Base-by-base conservation (phyloP, 2,113 vertebrate genomes). In the Harpagus bidentatus region DNA sequence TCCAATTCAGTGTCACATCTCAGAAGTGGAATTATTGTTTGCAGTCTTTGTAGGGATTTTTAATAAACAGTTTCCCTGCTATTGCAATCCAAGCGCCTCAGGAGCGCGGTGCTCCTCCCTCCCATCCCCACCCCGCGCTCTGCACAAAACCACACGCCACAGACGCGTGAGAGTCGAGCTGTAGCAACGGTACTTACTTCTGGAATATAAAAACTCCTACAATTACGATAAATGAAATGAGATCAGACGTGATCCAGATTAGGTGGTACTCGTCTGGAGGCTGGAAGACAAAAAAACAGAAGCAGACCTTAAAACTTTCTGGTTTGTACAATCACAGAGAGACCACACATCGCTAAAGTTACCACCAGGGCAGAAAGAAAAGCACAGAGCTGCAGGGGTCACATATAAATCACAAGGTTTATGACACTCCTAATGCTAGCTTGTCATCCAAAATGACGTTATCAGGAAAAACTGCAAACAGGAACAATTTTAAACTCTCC, bases 231-330 rank as follows among this genome's bases (percentile, higher is more conserved):
- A 99, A 98, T 80, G 99, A 99, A 97, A 99, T 97, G 38, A 99
- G 97, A 98, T 99, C 99, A 19, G 99, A 98, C 0, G 98, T 97
- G 91, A 99, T 99, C 99, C 99, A 99, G 97, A 99, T 98, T 79
- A 99, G 98, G 93, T 95, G 96, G 97, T 99, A 99, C 98, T 99
- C 98, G 7, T 98, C 98, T 71, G 98, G 99, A 97, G 99, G 98
- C 99, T 99, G 98, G 61, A 98, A 98, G 94, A 97, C 71, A 98
- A 40, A 94, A 94, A 96, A 88, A 53, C 47, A 96, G 67, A 88
- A 76, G 69, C 62, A 90, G 47, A 70, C 12, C 63, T 85, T 81
- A 31, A 73, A 73, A 67, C 47, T 25, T 77, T 79, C 52, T 52
- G 31, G 34, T 83, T 93, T 74, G 48, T 50, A 42, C 42, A 59